Evolutionary conservation across 2,797 vertebrate species (phyloP), one percentile per base, ranked within the genome.

Genomic region (Sardinella longiceps): DNA sequence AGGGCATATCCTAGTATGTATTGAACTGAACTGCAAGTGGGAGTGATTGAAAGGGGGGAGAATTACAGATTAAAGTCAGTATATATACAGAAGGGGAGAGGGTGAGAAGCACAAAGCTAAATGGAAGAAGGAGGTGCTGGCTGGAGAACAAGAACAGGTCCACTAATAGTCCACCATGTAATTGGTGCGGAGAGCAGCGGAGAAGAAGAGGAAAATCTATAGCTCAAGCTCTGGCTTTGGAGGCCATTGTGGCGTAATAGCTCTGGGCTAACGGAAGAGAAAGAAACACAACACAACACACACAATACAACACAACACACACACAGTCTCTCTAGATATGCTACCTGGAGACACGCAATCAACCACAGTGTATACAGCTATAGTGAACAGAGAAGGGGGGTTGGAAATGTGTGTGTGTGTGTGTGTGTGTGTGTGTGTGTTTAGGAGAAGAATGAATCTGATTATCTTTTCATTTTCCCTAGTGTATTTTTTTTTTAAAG

Each of bases 11-110:
- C 18, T 20, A 77, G 70, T 77, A 39, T 23, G 18, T 33, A 20
- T 9, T 43, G 48, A 23, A 39, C n/a, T 77, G 50, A 28, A 39
- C 7, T 4, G 50, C 7, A 80, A 84, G 23, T n/a, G 39, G 58
- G 33, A 50, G 58, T 53, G 45, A 74, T 23, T 10, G 48, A 3
- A 85, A 46, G 89, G 50, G 85, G 60, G 66, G 33, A 20, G 66
- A 66, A 63, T 37, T 33, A 43, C 4, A 43, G 39, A 6, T 48
- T 48, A 20, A 39, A 39, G 66, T 37, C 1, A 7, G 37, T 7
- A 37, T 20, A 37, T 7, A 37, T 20, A 37, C 20, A 7, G 37
- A 77, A 77, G 37, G 30, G 20, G 33, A 5, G 33, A 9, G 20
- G 33, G 12, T 10, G 70, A 77, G 33, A 23, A 43, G 70, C 70